Base-by-base conservation (phyloP, 1,140 invertebrate genomes). In the Sitobion miscanthi region DNA sequence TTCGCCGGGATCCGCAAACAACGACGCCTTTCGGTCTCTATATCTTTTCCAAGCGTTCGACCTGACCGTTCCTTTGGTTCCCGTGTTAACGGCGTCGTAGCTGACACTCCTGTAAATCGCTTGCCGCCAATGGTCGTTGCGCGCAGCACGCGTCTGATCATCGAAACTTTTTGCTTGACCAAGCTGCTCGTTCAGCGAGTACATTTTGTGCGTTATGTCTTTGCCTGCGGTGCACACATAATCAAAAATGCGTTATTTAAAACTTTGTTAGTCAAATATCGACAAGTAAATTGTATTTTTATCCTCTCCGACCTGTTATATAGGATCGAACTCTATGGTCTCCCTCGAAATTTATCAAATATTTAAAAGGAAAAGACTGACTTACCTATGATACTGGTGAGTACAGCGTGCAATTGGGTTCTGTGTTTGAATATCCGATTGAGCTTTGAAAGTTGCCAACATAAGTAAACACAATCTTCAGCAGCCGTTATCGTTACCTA, bases 201-300 rank as follows among this genome's bases (percentile, higher is more conserved):
- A 98, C 94, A 98, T 95, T 95, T 98, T 98, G 94, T 97, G 97
- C 5, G 97, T 98, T 94, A 98, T 97, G 95, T 98, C 97, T 95
- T 98, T 98, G 77, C 97, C 97, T 97, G 94, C 47, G 93, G 90
- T 49, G 20, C 52, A 54, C 52, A 54, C 20, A 17, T 77, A 0
- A n/a, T 30, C 62, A 77, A 77, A 6, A n/a, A 6, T 77, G 17
- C 14, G 62, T 77, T 77, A n/a, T 69, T 62, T 62, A 30, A 7
- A 57, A 57, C 57, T 62, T 30, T 30, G 11, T 62, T 11, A 69
- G 11, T 69, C 11, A 69, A 69, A 69, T 30, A 69, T 11, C 62
- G 3, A 69, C 11, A 30, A 14, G 9, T 69, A 30, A 69, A n/a
- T 69, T 69, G 11, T n/a, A n/a, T 69, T 11, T 11, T 69, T 69